Conservation (phyloP, 2,113 vertebrate genomes). For the Burhinus oedicnemus region DNA sequence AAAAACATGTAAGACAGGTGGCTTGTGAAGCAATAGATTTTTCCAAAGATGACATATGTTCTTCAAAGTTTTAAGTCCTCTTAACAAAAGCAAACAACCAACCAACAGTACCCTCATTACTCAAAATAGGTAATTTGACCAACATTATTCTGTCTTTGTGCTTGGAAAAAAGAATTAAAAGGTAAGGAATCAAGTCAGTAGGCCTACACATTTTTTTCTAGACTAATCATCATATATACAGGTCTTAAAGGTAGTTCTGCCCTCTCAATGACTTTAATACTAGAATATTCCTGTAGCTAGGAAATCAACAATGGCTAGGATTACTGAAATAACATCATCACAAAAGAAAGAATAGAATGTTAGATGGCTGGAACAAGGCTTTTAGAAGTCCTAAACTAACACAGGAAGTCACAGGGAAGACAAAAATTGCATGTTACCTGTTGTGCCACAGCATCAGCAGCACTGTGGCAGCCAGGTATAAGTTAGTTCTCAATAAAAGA, state of each 20-base stretch:
- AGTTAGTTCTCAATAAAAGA: background rate
- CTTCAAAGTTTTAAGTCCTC: background rate
- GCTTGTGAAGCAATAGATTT: background rate
- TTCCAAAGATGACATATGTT: background rate
- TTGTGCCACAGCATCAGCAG: background rate
- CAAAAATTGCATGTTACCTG: background rate
- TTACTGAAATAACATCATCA: background rate
- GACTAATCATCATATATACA: background rate
- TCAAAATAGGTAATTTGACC: background rate
- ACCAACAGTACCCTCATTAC: background rate
- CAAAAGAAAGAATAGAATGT: background rate
- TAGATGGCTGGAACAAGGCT: background rate
- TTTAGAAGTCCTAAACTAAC: background rate
- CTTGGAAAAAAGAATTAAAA: background rate
- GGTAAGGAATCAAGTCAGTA: background rate
- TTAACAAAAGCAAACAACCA: background rate
- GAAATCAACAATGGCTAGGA: background rate
- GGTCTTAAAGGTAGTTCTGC: background rate
- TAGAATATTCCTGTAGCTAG: background rate
- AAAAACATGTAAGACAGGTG: background rate
- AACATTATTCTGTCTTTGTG: background rate
- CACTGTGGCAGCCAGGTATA: background rate
- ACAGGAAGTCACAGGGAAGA: background rate
- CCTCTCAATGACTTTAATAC: background rate
- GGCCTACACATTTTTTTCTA: background rate